Evolutionary conservation across 2,797 vertebrate species (phyloP).

Genomic region (Harpagifer antarcticus): DNA sequence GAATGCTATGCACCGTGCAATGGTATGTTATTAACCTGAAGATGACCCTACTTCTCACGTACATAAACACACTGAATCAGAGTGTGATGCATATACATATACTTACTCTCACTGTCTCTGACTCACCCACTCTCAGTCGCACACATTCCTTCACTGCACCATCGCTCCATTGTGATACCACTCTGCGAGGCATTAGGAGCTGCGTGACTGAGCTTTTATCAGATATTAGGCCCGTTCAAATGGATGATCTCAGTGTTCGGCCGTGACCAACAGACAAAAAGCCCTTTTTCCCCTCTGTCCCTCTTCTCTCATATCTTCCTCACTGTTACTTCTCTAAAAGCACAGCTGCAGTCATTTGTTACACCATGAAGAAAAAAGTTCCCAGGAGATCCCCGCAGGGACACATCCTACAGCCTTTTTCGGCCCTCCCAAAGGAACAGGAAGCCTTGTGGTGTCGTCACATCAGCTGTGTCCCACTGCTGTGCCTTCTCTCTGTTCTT

Average conservation of each 20-base stretch:
- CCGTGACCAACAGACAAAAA: constrained; percentile 78
- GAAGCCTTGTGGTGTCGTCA: constrained; percentile 63
- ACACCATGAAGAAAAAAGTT: constrained; percentile 47
- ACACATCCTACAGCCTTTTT: constrained; percentile 66
- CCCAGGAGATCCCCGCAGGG: constrained; percentile 73
- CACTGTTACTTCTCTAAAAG: constrained; percentile 67
- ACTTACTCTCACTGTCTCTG: constrained; percentile 34
- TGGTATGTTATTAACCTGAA: neutral
- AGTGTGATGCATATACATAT: constrained; percentile 14
- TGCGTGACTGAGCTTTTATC: constrained; percentile 79
- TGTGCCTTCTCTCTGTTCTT: constrained; percentile 51
- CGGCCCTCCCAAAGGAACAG: constrained; percentile 57
- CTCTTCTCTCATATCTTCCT: constrained; percentile 50
- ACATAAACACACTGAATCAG: constrained; percentile 10
- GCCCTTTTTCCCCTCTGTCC: constrained; percentile 58
- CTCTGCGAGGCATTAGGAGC: constrained; percentile 66
- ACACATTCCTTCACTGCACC: constrained; percentile 59
- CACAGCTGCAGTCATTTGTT: constrained; percentile 80
- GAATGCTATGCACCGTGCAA: neutral
- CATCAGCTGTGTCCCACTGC: constrained; percentile 45
- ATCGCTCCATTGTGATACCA: constrained; percentile 64
- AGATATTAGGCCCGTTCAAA: constrained; percentile 77
- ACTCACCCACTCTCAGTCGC: constrained; percentile 43
- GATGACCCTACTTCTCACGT: neutral
- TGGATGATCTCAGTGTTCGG: constrained; percentile 73